Evolutionary conservation across 1,140 invertebrate genomes (phyloP).

Genomic region (Scylla paramamosain): DNA sequence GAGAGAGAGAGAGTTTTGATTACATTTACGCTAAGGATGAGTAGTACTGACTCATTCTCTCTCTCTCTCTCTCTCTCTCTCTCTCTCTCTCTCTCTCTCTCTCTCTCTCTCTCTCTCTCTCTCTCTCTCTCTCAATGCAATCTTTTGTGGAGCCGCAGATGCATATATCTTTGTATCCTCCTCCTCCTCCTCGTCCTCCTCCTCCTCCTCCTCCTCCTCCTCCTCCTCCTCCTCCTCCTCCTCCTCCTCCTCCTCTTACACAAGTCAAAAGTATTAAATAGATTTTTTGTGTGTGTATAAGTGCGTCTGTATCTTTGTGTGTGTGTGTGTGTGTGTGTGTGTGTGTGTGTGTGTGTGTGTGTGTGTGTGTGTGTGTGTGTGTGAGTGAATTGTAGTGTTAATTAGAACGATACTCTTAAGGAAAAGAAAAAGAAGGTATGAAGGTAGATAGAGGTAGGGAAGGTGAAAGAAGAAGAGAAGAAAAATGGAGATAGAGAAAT

Average conservation of each 20-base stretch:
- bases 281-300: constrained; percentile 31
- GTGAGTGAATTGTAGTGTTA: not conserved
- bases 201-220: not conserved
- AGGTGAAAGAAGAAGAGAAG: not conserved
- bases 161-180: not conserved
- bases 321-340: constrained; percentile 57
- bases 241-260: not conserved
- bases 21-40: too few species aligned
- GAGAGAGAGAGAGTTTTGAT: too few species aligned
- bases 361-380: constrained; percentile 41
- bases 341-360: constrained; percentile 48
- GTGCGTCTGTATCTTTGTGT: constrained; percentile 54
- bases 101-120: constrained; percentile 20
- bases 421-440: too few species aligned
- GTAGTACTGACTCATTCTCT: too few species aligned
- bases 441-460: not conserved
- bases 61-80: too few species aligned
- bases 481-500: not conserved
- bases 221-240: not conserved
- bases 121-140: not conserved
- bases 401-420: too few species aligned
- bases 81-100: constrained; percentile 5
- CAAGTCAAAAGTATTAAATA: not conserved
- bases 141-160: not conserved
- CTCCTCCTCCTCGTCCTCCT: not conserved